Conservation (phyloP, 2,888 invertebrate genomes). For the Eutolmus rufibarbis region DNA sequence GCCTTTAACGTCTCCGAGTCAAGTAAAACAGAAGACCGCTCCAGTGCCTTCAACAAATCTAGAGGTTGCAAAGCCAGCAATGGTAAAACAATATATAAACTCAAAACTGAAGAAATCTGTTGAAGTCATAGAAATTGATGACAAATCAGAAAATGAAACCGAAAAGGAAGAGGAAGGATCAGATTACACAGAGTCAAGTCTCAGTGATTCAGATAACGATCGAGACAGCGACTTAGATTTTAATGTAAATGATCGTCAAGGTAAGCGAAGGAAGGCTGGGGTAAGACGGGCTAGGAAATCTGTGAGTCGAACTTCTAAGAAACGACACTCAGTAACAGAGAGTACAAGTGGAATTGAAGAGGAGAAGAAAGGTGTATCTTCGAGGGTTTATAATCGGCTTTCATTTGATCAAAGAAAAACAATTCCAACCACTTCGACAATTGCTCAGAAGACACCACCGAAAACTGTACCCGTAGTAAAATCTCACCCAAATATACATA, state of each 20-base stretch:
- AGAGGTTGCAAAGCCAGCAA: slow-evolving; percentile 12
- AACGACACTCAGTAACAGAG: slow-evolving; percentile 44
- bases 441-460: neutral
- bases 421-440: slow-evolving; percentile 43
- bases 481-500: slow-evolving; percentile 48
- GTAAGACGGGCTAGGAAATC: slow-evolving; percentile 44
- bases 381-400: neutral
- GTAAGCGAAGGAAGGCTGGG: slow-evolving; percentile 53
- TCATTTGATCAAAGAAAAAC: slow-evolving; percentile 40
- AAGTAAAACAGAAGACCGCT: slow-evolving; percentile 56
- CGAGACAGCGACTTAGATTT: slow-evolving; percentile 72
- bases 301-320: slow-evolving; percentile 45
- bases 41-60: neutral
- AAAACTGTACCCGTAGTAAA: slow-evolving; percentile 44
- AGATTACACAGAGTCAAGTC: slow-evolving; percentile 65
- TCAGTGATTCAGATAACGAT: slow-evolving; percentile 66
- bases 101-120: slow-evolving; percentile 13
- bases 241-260: slow-evolving; percentile 65
- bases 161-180: slow-evolving; percentile 64
- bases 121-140: neutral
- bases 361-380: neutral
- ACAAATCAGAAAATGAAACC: slow-evolving; percentile 45
- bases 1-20: slow-evolving; percentile 72
- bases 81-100: slow-evolving; percentile 6
- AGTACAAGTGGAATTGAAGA: slow-evolving; percentile 41